Base-by-base conservation (phyloP, 2,888 invertebrate species). In the Apodemia mormo region DNA sequence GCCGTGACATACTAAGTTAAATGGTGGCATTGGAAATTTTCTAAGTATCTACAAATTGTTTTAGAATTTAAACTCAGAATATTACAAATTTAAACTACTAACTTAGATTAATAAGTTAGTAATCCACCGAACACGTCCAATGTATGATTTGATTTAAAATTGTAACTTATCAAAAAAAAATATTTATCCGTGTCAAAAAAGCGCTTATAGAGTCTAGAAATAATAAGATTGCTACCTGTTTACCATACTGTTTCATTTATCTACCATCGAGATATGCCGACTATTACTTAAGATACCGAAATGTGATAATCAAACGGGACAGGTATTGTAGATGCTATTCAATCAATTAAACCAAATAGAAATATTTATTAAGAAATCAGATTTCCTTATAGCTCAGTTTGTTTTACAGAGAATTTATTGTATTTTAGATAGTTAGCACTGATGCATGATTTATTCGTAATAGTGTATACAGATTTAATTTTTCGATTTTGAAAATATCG, bases 301-400 rank as follows among this genome's bases (percentile, higher is more conserved):
- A 22, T 56, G 56, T 56, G 56, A 56, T 56, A 56, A 54, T 22
- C n/a, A 54, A 54, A 56, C 22, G 56, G 29, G 56, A 56, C 56
- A 56, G 56, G 29, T 56, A 56, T 56, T 56, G 29, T 56, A 56
- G 56, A 56, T 56, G 56, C 56, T 56, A 56, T 56, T 29, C 56
- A 56, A 56, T 43, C 56, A 56, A 29, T 56, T 22, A 56, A 9
- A 56, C 56, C 56, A 56, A 22, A 56, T 56, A 56, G 56, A 56
- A 29, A 56, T 56, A 56, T 56, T 43, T 43, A n/a, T 56, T 22
- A 56, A 56, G 56, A 22, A 56, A 9, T 56, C 56, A 56, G n/a
- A 56, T 56, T 56, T 56, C 9, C 29, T 56, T 29, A 29, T 29
- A 56, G 43, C 43, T 43, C 43, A 43, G 43, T 43, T 56, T 22